phyloP scores from a whole-genome alignment of 1,140 invertebrate species.

The Vanessa tameamea region DNA sequence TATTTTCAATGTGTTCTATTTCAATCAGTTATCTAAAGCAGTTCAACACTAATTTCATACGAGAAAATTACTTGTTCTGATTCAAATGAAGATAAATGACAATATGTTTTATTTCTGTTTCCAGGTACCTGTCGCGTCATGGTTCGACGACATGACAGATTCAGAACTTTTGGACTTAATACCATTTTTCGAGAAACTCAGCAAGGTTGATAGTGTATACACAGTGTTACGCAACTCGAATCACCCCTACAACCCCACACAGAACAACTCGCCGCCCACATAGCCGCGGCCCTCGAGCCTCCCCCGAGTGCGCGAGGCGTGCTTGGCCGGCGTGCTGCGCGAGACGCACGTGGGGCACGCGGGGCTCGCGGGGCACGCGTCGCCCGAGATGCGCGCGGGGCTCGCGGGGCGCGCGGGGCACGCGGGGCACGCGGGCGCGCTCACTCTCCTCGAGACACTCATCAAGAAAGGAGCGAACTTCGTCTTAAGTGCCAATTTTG shows the following conservation, averaged over 20 bases:
- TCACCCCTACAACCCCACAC: constrained; percentile 87
- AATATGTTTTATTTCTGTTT: constrained; percentile 38
- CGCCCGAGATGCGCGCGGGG: background rate
- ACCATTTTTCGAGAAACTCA: constrained; percentile 97
- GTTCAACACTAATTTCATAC: too few relatives aligned
- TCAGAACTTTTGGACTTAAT: constrained; percentile 96
- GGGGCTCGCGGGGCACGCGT: background rate
- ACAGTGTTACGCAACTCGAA: constrained; percentile 94
- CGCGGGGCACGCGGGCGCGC: constrained; percentile 30
- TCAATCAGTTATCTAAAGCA: too few relatives aligned
- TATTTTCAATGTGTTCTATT: too few relatives aligned
- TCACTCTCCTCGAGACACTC: constrained; percentile 49
- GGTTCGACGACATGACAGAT: constrained; percentile 98
- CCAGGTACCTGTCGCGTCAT: constrained; percentile 97
- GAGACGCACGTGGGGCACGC: background rate
- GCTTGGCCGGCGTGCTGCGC: constrained; percentile 20
- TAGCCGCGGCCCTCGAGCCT: constrained; percentile 50
- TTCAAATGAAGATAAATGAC: background rate
- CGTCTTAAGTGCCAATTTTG: constrained; percentile 81
- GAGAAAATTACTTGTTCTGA: background rate
- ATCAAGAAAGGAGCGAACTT: constrained; percentile 68
- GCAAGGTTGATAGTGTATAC: constrained; percentile 96
- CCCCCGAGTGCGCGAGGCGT: constrained; percentile 9
- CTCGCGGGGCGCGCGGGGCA: constrained; percentile 10
- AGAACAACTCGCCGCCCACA: constrained; percentile 71